A percentile compares a stretch with the other conserved stretches of the same genome.
phyloP scores from a whole-genome alignment of 2,797 vertebrate genomes.

The Todus mexicanus region DNA sequence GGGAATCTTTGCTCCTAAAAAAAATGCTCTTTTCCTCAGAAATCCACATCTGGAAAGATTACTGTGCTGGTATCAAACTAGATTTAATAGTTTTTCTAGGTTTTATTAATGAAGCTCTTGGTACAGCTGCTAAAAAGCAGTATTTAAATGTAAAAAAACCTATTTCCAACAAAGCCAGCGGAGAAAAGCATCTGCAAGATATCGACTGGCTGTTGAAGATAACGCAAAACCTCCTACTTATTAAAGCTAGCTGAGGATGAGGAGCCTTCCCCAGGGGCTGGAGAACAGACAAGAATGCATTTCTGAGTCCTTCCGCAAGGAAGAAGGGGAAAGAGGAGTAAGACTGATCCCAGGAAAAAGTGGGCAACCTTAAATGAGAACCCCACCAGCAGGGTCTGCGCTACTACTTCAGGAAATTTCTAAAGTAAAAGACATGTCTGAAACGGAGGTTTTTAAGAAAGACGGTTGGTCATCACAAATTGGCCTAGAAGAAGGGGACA shows the following conservation, averaged over 20 bases:
- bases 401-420: background rate
- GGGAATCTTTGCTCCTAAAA: background rate
- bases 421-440: background rate
- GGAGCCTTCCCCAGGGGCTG: background rate
- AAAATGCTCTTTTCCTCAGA: background rate
- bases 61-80: background rate
- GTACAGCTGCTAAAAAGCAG: background rate
- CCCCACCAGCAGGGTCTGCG: background rate
- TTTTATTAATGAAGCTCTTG: background rate
- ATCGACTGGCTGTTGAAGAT: background rate
- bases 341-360: background rate
- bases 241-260: background rate
- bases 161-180: background rate
- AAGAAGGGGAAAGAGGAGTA: background rate
- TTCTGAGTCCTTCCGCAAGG: background rate
- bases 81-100: background rate
- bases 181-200: constrained; percentile 3
- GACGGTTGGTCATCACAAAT: background rate
- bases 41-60: background rate
- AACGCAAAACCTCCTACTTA: background rate
- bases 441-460: background rate
- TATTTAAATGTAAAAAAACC: background rate
- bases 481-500: background rate
- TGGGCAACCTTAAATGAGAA: background rate
- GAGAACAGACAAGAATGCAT: background rate